These are phyloP conservation scores for Schmidtea mediterranea DNA, from an alignment of 1,140 invertebrate species.

Conservation along the genomic window DNA sequence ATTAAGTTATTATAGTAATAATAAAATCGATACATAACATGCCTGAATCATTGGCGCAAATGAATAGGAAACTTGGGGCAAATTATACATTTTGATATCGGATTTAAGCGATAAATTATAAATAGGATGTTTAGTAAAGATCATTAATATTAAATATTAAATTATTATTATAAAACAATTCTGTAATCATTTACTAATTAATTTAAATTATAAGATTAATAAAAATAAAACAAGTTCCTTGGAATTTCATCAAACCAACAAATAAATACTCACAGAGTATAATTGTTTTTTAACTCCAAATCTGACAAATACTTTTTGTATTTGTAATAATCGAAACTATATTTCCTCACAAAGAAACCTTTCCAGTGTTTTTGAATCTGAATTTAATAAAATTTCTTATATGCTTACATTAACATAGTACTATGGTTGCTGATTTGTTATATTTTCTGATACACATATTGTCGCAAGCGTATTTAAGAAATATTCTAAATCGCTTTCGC, in stretches of 20 bases:
- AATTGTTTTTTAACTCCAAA: constrained; percentile 22
- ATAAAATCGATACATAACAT: no score
- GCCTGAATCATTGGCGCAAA: no score
- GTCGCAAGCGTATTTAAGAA: constrained; percentile 10
- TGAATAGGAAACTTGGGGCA: no score
- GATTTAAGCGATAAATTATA: no score
- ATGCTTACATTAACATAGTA: neutral
- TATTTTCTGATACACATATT: neutral
- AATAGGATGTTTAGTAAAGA: no score
- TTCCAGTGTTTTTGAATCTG: constrained; percentile 26
- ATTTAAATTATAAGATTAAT: no score
- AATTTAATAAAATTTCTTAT: constrained; percentile 1
- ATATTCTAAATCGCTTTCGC: constrained; percentile 15
- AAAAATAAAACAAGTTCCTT: neutral
- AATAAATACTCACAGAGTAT: constrained; percentile 15
- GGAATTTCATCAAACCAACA: neutral
- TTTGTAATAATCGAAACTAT: constrained; percentile 24
- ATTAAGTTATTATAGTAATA: no score
- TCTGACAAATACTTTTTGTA: constrained; percentile 23
- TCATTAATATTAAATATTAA: no score
- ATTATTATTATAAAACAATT: no score
- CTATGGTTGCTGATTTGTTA: no score
- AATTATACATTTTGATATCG: no score
- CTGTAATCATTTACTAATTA: no score
- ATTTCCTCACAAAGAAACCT: constrained; percentile 24